Evolutionary conservation across 1,140 invertebrate genomes (phyloP).

Genomic region (Theocolax elegans): DNA sequence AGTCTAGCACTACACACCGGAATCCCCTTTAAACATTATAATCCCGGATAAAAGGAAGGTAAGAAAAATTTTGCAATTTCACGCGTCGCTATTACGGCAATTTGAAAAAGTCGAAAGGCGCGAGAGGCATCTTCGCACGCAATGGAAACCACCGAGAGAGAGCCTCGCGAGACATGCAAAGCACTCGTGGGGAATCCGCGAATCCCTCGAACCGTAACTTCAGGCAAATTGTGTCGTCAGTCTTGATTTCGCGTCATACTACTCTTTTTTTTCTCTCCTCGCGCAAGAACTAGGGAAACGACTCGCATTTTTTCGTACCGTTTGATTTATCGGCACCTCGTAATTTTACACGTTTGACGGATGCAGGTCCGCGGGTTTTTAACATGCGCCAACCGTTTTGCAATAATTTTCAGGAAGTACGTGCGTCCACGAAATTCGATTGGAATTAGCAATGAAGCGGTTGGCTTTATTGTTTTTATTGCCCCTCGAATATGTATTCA

Average conservation of each 20-base stretch:
- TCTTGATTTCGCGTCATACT: slow-evolving; percentile 25
- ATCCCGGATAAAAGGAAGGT: background rate
- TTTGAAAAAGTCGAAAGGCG: background rate
- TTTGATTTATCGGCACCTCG: slow-evolving; percentile 9
- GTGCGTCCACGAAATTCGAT: background rate
- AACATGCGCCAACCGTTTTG: slow-evolving; percentile 16
- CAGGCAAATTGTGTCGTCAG: slow-evolving; percentile 20
- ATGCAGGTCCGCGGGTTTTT: slow-evolving; percentile 8
- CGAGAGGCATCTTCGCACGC: background rate
- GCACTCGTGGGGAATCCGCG: background rate
- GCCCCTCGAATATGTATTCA: background rate
- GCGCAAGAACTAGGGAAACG: background rate
- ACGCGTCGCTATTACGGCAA: background rate
- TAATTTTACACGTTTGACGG: background rate
- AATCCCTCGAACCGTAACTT: slow-evolving; percentile 7
- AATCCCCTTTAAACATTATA: no score
- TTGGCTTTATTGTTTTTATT: slow-evolving; percentile 6
- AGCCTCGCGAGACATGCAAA: slow-evolving; percentile 21
- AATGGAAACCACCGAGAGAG: no score
- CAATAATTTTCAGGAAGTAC: slow-evolving; percentile 7
- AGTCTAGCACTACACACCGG: no score
- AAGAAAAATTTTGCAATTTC: background rate
- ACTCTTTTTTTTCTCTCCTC: background rate
- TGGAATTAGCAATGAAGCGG: background rate
- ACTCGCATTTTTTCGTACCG: background rate